These are phyloP conservation scores for Polymixis flavicincta DNA, from an alignment of 2,888 invertebrate genomes.

Conservation along the genomic window DNA sequence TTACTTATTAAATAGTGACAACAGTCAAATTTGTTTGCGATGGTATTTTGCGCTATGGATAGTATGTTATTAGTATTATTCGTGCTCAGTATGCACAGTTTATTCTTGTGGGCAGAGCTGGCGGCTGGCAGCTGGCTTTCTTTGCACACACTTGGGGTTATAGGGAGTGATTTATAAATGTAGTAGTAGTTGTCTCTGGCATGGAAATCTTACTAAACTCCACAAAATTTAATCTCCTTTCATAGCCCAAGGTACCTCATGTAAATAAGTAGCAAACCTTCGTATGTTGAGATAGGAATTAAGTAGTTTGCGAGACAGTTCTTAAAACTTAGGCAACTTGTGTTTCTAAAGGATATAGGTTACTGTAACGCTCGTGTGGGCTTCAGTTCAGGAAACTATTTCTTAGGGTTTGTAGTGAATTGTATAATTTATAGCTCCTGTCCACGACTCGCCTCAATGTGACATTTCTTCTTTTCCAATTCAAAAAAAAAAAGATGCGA, in stretches of 20 bases:
- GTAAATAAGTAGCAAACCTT: conserved; percentile 4
- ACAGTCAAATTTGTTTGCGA: no score
- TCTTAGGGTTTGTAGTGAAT: neutral
- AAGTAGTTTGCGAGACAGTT: conserved; percentile 6
- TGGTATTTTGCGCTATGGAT: no score
- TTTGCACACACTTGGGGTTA: no score
- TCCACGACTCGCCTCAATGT: no score
- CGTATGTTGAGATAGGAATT: conserved; percentile 28
- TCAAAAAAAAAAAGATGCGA: no score
- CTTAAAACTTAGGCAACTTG: conserved; percentile 1
- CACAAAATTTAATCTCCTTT: neutral
- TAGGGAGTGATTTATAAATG: neutral
- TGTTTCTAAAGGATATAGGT: conserved; percentile 14
- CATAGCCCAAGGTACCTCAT: neutral
- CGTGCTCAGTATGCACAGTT: no score
- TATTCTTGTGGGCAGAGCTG: no score
- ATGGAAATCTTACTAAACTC: neutral
- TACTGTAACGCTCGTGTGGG: neutral
- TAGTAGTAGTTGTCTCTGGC: no score
- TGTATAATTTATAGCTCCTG: neutral
- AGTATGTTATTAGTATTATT: no score
- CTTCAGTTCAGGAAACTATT: neutral
- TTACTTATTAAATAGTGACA: no score
- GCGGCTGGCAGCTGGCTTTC: no score
- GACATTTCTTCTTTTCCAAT: no score